A percentile compares a stretch with the other conserved stretches of the same genome.
Evolutionary conservation across 2,888 invertebrate species (phyloP).

Genomic region (Nasonia oneida): DNA sequence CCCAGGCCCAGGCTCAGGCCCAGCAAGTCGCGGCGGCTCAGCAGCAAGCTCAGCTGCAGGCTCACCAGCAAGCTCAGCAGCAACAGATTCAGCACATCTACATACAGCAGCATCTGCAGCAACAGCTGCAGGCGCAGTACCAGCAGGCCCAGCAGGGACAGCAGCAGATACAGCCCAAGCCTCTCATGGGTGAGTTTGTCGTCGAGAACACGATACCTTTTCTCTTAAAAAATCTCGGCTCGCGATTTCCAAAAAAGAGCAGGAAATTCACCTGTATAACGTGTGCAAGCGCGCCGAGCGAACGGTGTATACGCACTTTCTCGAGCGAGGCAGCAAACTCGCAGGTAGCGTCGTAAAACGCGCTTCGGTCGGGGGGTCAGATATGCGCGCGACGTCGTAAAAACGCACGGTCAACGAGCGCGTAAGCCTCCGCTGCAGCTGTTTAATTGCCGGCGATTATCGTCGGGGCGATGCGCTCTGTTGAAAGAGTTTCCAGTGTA

Average conservation of each 20-base stretch:
- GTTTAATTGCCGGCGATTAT: conserved; percentile 43
- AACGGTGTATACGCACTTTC: background rate
- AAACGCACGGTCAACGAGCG: conserved; percentile 31
- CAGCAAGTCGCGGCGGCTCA: conserved; percentile 69
- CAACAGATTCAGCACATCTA: conserved; percentile 74
- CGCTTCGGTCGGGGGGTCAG: background rate
- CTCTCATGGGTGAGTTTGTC: conserved; percentile 80
- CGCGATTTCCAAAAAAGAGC: no score
- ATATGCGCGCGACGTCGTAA: background rate
- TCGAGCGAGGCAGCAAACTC: background rate
- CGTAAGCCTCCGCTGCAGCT: conserved; percentile 7
- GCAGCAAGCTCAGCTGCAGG: conserved; percentile 74
- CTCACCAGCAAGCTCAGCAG: conserved; percentile 66
- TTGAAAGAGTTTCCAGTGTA: conserved; percentile 16
- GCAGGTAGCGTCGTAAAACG: conserved; percentile 48
- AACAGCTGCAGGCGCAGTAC: conserved; percentile 76
- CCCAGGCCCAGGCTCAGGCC: conserved; percentile 67
- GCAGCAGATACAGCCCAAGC: conserved; percentile 81
- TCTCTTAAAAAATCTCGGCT: no score
- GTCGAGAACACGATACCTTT: no score
- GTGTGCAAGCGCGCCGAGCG: no score
- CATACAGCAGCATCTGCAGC: conserved; percentile 73
- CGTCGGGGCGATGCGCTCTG: background rate
- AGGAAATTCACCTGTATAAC: no score
- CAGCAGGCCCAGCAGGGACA: conserved; percentile 73